A percentile compares a stretch with the other conserved stretches of the same genome.
phyloP scores from a whole-genome alignment of 2,113 vertebrate genomes.

The Rissa tridactyla region DNA sequence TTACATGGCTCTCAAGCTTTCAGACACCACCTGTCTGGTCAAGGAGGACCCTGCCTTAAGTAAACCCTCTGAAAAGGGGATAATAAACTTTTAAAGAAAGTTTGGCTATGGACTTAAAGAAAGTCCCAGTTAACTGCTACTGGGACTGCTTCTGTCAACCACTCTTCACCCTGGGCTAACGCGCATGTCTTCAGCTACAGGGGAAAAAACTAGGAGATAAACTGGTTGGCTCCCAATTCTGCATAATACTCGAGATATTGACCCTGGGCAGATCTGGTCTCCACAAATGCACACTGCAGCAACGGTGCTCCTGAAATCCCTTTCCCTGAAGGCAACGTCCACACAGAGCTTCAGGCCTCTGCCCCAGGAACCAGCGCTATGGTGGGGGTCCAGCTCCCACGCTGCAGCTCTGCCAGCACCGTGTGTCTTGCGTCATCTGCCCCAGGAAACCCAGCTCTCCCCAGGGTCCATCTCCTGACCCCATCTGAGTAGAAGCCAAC shows the following conservation, averaged over 20 bases:
- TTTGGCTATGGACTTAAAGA: background rate
- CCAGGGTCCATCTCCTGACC: background rate
- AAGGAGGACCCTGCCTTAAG: background rate
- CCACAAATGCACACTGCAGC: background rate
- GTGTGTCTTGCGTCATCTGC: rapidly evolving
- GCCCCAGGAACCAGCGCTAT: background rate
- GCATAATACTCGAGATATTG: too few species aligned
- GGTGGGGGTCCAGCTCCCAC: rapidly evolving
- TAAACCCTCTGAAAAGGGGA: background rate
- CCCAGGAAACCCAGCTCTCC: background rate
- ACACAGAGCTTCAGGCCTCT: background rate
- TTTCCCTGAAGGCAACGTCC: background rate
- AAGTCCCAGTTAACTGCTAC: background rate
- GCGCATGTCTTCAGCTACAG: rapidly evolving
- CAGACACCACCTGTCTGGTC: background rate
- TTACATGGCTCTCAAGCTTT: background rate
- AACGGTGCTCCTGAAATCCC: background rate
- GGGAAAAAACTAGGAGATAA: background rate
- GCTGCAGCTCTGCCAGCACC: rapidly evolving
- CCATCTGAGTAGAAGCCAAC: background rate
- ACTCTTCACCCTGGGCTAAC: rapidly evolving
- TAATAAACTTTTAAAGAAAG: background rate
- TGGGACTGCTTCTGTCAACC: background rate
- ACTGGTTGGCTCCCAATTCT: background rate
- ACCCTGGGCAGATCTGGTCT: background rate